These are phyloP conservation scores for Lagria hirta DNA, from an alignment of 2,888 invertebrate genomes.

Conservation along the genomic window DNA sequence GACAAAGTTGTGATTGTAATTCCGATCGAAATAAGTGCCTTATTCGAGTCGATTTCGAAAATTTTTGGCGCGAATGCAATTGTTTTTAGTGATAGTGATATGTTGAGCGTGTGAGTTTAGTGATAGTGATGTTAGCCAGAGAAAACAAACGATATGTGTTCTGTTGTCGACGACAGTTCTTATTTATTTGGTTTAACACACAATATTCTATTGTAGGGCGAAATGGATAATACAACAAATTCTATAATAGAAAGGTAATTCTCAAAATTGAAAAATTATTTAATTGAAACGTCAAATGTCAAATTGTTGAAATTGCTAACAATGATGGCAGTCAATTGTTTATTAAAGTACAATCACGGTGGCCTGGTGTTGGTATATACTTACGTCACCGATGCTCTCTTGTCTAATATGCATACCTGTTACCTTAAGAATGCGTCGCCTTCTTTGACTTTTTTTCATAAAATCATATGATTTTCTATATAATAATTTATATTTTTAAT, in stretches of 20 bases:
- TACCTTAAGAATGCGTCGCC: slow-evolving; percentile 31
- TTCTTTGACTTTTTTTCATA: too few species aligned
- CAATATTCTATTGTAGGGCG: slow-evolving; percentile 14
- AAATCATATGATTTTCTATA: too few species aligned
- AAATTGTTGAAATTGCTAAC: slow-evolving; percentile 4
- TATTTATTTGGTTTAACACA: slow-evolving; percentile 35
- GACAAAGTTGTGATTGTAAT: slow-evolving; percentile 41
- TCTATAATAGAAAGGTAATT: slow-evolving; percentile 44
- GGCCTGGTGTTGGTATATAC: slow-evolving; percentile 28
- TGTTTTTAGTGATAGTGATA: slow-evolving; percentile 26
- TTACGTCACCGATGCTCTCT: slow-evolving; percentile 40
- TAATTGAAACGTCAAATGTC: neutral
- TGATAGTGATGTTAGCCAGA: slow-evolving; percentile 44
- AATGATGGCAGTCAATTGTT: slow-evolving; percentile 12
- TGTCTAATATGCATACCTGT: slow-evolving; percentile 34
- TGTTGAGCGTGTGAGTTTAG: slow-evolving; percentile 15
- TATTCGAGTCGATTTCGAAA: slow-evolving; percentile 38
- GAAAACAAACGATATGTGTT: slow-evolving; percentile 45
- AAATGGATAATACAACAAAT: slow-evolving; percentile 47
- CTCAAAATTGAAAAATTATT: neutral
- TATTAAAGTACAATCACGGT: slow-evolving; percentile 13
- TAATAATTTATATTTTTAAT: too few species aligned
- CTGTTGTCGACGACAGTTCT: slow-evolving; percentile 40
- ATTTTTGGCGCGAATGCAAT: slow-evolving; percentile 29
- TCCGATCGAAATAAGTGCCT: slow-evolving; percentile 44